Evolutionary conservation across 2,797 vertebrate genomes (phyloP), one percentile per base, ranked within the genome.

Genomic region (Toxotes lorentzi): DNA sequence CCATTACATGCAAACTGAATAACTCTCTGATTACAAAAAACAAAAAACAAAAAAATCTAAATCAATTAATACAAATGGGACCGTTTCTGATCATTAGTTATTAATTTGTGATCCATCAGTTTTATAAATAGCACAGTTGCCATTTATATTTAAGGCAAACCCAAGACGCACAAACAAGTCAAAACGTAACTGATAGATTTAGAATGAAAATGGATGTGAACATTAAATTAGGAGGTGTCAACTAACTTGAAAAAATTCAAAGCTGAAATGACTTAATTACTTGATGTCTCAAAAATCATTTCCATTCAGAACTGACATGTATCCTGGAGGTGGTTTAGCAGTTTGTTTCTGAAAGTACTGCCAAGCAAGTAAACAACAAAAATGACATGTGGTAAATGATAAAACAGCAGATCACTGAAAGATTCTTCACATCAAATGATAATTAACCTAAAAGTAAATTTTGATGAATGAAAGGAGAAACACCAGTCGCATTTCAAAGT

Each of bases 61-160:
- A 1, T 38, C 13, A 73, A 23, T 51, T 21, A 23, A 56, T 51
- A 56, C 10, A 56, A 73, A 76, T 6, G 51, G 27, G 61, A 56
- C 27, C 19, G 38, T 17, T 64, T 54, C 14, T 35, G 34, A 14
- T 73, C 0, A 81, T 61, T 56, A 16, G 34, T 21, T 24, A 62
- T 10, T 11, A 0, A 5, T 40, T 58, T 0, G 47, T 1, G 4
- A 74, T 68, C 58, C 40, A 14, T 63, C 21, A 48, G 45, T 58
- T 79, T 14, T 10, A 58, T 27, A 17, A 67, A 59, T 11, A 71
- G 8, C 10, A 47, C 32, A 35, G 38, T 17, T 30, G 0, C 23
- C 27, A 41, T 71, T 58, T 38, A 47, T 62, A 61, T 69, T 40
- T 30, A 62, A 62, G 34, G 30, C 19, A 74, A 83, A 71, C 24